A percentile compares a stretch with the other conserved stretches of the same genome.
phyloP scores from a whole-genome alignment of 1,140 invertebrate species.

The Augochlora pura region DNA sequence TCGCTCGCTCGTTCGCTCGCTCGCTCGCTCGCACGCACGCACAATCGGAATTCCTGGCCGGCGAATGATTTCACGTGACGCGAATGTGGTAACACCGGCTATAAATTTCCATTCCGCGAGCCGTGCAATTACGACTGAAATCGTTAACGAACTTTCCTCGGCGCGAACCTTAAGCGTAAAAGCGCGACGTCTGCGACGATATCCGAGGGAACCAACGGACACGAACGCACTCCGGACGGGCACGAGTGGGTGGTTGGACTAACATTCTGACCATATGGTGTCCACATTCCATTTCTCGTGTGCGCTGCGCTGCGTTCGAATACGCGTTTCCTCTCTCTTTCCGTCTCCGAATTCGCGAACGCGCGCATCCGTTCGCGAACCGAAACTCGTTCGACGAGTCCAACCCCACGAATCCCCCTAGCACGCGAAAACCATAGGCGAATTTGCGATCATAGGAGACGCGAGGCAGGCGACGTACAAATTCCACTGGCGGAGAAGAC shows the following conservation, averaged over 20 bases:
- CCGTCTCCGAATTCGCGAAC: conserved; percentile 30
- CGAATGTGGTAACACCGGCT: conserved; percentile 23
- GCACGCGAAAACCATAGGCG: neutral
- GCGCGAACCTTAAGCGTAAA: no score
- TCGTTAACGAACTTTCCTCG: conserved; percentile 36
- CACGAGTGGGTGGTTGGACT: conserved; percentile 58
- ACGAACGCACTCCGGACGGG: neutral
- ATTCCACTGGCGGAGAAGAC: neutral
- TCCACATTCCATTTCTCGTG: conserved; percentile 77
- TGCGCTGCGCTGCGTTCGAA: conserved; percentile 33
- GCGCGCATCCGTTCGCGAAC: no score
- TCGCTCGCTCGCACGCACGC: neutral
- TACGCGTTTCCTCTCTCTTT: conserved; percentile 15
- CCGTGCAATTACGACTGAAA: conserved; percentile 27
- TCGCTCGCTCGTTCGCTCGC: neutral
- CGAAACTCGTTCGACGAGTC: no score
- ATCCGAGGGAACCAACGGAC: neutral
- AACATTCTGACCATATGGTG: conserved; percentile 76
- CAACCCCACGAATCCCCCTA: no score
- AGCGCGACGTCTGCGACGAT: neutral
- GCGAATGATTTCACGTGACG: conserved; percentile 36
- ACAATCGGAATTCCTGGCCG: conserved; percentile 20
- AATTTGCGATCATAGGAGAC: neutral
- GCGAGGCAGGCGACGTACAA: neutral
- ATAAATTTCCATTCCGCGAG: conserved; percentile 37